A percentile compares a stretch with the other conserved stretches of the same genome.
Conservation (phyloP, 2,888 invertebrate species). For the Crossocerus cetratus region DNA sequence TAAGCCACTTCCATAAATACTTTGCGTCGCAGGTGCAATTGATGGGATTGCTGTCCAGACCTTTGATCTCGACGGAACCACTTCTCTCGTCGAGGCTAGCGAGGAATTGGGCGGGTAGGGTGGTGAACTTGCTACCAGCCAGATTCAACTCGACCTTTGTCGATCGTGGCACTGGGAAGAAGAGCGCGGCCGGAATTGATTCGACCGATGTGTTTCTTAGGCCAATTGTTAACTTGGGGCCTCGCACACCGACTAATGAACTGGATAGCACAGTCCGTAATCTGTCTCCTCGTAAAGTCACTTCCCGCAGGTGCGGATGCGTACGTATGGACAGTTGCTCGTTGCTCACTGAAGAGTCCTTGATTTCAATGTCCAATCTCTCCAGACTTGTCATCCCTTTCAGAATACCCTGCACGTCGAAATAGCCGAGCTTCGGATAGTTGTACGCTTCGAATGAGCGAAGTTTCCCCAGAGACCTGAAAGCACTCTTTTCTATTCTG, state of each 20-base stretch:
- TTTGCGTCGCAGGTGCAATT: slow-evolving; percentile 91
- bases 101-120: slow-evolving; percentile 87
- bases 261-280: slow-evolving; percentile 89
- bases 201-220: slow-evolving; percentile 89
- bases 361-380: slow-evolving; percentile 89
- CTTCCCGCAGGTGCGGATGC: slow-evolving; percentile 86
- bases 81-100: slow-evolving; percentile 89
- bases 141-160: slow-evolving; percentile 88
- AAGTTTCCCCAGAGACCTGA: slow-evolving; percentile 85
- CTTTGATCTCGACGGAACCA: slow-evolving; percentile 85
- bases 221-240: slow-evolving; percentile 84
- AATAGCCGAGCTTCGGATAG: slow-evolving; percentile 88
- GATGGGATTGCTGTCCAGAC: slow-evolving; percentile 88
- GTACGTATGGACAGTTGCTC: slow-evolving; percentile 89
- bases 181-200: slow-evolving; percentile 87
- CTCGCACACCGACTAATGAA: slow-evolving; percentile 89
- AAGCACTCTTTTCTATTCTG: slow-evolving; percentile 90
- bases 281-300: slow-evolving; percentile 86
- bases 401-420: slow-evolving; percentile 92
- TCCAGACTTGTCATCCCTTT: slow-evolving; percentile 86
- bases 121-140: slow-evolving; percentile 86
- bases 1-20: slow-evolving; percentile 88
- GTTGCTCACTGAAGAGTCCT: slow-evolving; percentile 88
- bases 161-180: slow-evolving; percentile 92
- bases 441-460: slow-evolving; percentile 85